Evolutionary conservation across 2,113 vertebrate species (phyloP), one percentile per base, ranked within the genome.

Genomic region (Gymnocephalus cernua): DNA sequence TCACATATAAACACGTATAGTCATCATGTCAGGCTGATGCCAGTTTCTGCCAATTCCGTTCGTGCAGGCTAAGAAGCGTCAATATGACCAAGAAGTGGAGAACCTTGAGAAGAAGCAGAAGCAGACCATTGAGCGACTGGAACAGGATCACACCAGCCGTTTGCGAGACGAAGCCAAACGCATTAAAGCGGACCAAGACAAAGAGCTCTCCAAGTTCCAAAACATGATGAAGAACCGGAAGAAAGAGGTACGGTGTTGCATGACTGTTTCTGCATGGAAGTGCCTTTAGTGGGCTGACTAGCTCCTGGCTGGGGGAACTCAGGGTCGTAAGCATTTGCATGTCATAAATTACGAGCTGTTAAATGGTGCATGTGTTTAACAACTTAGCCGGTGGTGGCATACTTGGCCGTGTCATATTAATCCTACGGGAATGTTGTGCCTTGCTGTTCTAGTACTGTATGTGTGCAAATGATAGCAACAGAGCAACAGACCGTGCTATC

Each of bases 71-170:
- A 99, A 99, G 88, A 99, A 99, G 86, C 96, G 98, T 4, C 98
- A 99, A 3, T 99, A 98, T 73, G 98, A 99, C 88, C 96, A 96
- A 73, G 98, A 99, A 79, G 97, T 99, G 80, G 98, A 99, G 91
- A 99, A 97, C 85, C 94, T 99, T 59, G 98, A 99, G 73, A 97
- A 97, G 84, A 99, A 99, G 92, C 98, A 99, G 95, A 99, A 99
- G 77, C 98, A 99, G 93, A 99, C 97, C 21, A 99, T 99, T 15
- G 98, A 99, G 92, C 96, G 97, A 2, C 93, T 99, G 88, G 98
- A 99, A 82, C 97, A 99, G 92, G 98, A 99, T 14, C 98, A 99
- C 89, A 99, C 98, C 32, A 97, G 95, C 80, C 97, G 97, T 6
- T 92, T 99, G 41, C 87, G 98, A 29, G 98, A 99, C 13, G 98